Evolutionary conservation across 92 coral and sea anemone species (phyloP).

Genomic region (Plumapathes pennacea): DNA sequence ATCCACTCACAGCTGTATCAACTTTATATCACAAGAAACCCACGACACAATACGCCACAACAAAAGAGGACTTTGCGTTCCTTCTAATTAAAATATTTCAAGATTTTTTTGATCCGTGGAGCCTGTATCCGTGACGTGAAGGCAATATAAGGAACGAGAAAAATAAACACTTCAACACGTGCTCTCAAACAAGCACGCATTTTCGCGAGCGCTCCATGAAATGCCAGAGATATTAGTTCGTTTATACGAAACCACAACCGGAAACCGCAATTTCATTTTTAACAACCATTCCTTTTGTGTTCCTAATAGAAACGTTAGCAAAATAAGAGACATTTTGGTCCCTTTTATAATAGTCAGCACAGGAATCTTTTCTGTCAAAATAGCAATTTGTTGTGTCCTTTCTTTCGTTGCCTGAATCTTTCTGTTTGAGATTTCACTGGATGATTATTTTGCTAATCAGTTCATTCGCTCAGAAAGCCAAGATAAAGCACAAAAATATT

Average conservation of each 20-base stretch:
- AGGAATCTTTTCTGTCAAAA: no score
- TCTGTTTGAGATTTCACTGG: neutral
- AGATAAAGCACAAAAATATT: no score
- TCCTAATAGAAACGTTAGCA: neutral
- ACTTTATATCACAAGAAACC: no score
- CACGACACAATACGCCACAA: no score
- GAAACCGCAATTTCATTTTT: neutral
- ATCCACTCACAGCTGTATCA: no score
- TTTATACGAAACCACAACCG: neutral
- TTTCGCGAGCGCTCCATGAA: constrained; percentile 49
- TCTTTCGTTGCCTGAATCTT: neutral
- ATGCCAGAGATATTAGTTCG: no score
- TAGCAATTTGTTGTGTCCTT: neutral
- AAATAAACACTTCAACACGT: no score
- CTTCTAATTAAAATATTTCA: no score
- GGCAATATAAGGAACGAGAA: no score
- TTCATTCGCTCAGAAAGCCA: neutral
- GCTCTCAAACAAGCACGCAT: constrained; percentile 49
- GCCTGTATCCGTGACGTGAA: no score
- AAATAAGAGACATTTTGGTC: constrained; percentile 1
- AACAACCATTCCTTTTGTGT: neutral
- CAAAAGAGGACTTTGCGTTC: no score
- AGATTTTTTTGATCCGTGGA: no score
- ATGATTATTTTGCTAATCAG: neutral
- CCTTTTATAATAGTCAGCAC: neutral